phyloP scores from a whole-genome alignment of 2,113 vertebrate genomes.

The Sorex fumeus region DNA sequence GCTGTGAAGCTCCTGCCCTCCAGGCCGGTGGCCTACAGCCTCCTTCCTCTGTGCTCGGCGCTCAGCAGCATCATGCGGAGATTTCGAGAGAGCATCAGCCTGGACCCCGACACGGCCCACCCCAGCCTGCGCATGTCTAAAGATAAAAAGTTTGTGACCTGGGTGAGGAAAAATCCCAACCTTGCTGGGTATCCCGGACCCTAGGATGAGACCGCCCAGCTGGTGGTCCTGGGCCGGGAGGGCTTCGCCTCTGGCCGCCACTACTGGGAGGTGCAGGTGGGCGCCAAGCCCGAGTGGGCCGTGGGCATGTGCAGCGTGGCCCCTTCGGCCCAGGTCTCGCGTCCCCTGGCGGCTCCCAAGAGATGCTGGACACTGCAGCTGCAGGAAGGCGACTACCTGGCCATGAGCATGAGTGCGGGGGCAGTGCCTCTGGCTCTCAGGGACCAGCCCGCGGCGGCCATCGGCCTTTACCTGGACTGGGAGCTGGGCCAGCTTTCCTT shows the following conservation, averaged over 20 bases:
- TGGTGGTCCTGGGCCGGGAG: background rate
- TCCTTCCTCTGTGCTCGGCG: background rate
- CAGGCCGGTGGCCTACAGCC: background rate
- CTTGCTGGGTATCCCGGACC: background rate
- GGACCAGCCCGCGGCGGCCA: conserved; percentile 1
- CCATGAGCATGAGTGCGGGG: background rate
- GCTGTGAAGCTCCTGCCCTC: background rate
- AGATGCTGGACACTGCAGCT: conserved; percentile 47
- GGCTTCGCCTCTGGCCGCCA: conserved; percentile 26
- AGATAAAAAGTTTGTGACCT: too few species aligned
- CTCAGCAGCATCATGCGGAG: background rate
- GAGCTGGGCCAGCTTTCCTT: conserved; percentile 63
- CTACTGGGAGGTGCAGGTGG: conserved; percentile 55
- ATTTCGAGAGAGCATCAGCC: background rate
- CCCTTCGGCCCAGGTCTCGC: background rate
- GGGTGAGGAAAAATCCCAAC: conserved; percentile 42
- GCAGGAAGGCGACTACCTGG: conserved; percentile 12
- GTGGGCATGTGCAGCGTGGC: conserved; percentile 45
- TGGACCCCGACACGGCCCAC: conserved; percentile 51
- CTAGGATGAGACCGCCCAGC: background rate
- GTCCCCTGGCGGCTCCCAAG: background rate
- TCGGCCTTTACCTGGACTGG: conserved; percentile 63
- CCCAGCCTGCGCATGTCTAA: conserved; percentile 45
- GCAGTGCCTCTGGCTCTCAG: conserved; percentile 26
- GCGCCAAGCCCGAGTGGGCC: conserved; percentile 64